phyloP scores from a whole-genome alignment of 2,113 vertebrate species.

The Camelus dromedarius region DNA sequence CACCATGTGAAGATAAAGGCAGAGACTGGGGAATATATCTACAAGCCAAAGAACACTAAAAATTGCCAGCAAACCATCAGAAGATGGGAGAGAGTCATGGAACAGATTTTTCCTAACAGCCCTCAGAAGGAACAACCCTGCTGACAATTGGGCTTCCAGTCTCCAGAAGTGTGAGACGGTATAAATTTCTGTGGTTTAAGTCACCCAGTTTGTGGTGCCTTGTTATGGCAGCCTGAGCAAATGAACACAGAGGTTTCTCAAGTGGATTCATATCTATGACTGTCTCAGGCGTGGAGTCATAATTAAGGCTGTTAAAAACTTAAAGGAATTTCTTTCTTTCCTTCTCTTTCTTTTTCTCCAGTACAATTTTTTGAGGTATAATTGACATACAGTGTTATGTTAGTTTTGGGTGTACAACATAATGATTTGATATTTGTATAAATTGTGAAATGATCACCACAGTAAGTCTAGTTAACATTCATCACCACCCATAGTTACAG shows the following conservation, averaged over 20 bases:
- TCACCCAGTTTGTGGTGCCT: neutral
- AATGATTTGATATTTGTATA: neutral
- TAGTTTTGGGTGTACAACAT: neutral
- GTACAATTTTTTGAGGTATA: neutral
- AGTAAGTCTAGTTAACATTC: neutral
- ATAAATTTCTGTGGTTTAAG: neutral
- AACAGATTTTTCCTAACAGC: neutral
- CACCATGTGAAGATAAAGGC: neutral
- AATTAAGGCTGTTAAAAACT: slow-evolving; percentile 1
- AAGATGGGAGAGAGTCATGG: neutral
- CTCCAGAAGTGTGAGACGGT: neutral
- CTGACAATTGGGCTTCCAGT: neutral
- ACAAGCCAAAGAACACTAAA: neutral
- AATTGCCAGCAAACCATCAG: neutral
- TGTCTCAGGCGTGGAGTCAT: neutral
- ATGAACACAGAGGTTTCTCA: neutral
- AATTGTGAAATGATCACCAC: neutral
- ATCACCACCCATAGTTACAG: neutral
- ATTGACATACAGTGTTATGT: neutral
- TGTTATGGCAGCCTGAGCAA: neutral
- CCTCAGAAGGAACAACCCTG: neutral
- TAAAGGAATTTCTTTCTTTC: neutral
- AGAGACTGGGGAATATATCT: neutral
- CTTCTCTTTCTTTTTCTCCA: neutral
- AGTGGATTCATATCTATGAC: neutral